Base-by-base conservation (phyloP, 2,113 vertebrate genomes). In the Clupea harengus region DNA sequence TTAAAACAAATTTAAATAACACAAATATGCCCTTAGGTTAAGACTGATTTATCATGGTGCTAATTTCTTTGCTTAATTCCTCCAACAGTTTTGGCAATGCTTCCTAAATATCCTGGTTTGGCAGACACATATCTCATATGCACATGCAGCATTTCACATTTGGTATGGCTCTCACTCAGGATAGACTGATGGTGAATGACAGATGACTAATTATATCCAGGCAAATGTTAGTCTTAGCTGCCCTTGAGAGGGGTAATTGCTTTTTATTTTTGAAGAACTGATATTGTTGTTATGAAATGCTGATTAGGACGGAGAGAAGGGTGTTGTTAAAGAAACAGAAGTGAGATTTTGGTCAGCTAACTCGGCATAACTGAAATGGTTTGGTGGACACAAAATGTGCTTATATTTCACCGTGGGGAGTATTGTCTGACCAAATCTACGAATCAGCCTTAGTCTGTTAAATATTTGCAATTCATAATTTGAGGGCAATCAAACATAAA, bases 1-100 rank as follows among this genome's bases (percentile, higher is more conserved):
- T 1, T 32, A 78, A 78, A 78, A 78, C 18, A 78, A 75, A 67
- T 9, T 67, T 28, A 28, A 75, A 78, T 39, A 78, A 78, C 72
- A 78, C 28, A 22, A 60, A 39, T 91, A 92, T 93, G 90, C 91
- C 90, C 88, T 87, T 81, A 64, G 86, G 91, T 86, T 92, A 93
- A 93, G 93, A 90, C 90, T 94, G 93, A 94, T 92, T 94, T 92
- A 95, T 93, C 92, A 88, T 94, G 94, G 95, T 93, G 92, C 93
- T 95, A 94, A 94, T 94, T 94, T 95, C 91, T 90, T 92, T 93
- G 92, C 89, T 89, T 91, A 90, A 89, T 92, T 94, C 92, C 92
- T 94, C 92, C 92, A 93, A 93, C 92, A 92, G 91, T 92, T 88
- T 89, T 85, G 85, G 85, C 88, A 85, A 88, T 89, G 92, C 83